Evolutionary conservation across 2,113 vertebrate species (phyloP), one percentile per base, ranked within the genome.

Genomic region (Heliornis fulica): DNA sequence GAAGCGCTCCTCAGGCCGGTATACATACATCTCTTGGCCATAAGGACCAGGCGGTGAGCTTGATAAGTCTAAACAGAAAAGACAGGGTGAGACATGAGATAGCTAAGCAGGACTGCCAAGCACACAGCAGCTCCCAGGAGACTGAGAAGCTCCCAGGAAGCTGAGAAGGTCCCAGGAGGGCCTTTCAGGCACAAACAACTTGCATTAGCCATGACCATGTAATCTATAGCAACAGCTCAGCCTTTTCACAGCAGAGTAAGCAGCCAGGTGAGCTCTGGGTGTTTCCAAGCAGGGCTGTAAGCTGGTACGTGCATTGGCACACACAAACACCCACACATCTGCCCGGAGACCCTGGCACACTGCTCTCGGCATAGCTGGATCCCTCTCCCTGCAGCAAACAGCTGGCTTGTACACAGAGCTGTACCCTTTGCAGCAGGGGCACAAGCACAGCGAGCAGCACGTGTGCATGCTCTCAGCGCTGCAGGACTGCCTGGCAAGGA

Each of bases 31-130:
- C 95, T 99, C 98, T 94, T 99, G 99, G 53, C 98, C 98, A 3
- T 99, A 99, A 5, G 98, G 98, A 36, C 99, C 99, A 3, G 99
- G 99, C 4, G 99, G 99, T 63, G 99, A 99, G 95, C 99, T 99
- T 90, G 99, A 99, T 77, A 99, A 97, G 87, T 99, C 99, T 99
- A 92, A 91, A 97, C 78, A 93, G 46, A 96, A 92, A 80, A 88
- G 34, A 79, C 20, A 61, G 48, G 14, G 80, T 20, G 17, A 54
- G 69, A 87, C 5, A 4, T 93, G 60, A 95, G 79, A 60, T 2
- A 4, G 63, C 65, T 68, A 45, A 93, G 46, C 29, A 70, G 22
- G 22, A 75, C 12, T 13, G 20, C 25, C 0, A 0, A 93, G 50
- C 60, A 54, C 45, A 86, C 25, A 77, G 69, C 43, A 81, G 59